These are phyloP conservation scores for Sturnus vulgaris DNA, from an alignment of 2,113 vertebrate genomes.

Conservation along the genomic window DNA sequence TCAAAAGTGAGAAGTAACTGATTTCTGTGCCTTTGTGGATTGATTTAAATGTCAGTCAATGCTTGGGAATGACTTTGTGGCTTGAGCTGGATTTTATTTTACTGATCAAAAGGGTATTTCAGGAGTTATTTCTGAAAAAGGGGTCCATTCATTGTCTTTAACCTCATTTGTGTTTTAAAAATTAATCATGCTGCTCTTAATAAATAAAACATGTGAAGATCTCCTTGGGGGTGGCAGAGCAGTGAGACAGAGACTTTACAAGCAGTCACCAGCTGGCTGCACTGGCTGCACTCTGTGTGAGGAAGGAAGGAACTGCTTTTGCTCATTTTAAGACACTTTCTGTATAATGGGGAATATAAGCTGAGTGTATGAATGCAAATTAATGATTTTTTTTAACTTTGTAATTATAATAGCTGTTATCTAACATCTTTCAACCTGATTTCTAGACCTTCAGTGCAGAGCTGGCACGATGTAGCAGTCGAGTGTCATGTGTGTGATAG, in stretches of 20 bases:
- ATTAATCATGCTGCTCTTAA: neutral
- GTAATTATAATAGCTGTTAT: neutral
- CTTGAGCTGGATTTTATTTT: neutral
- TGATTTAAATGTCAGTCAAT: neutral
- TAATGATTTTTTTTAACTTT: accelerated
- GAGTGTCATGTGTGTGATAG: neutral
- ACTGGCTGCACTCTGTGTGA: accelerated
- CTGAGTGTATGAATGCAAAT: neutral
- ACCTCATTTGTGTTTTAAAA: neutral
- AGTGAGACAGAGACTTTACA: neutral
- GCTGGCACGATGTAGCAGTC: neutral
- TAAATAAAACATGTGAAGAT: neutral
- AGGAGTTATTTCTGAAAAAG: neutral
- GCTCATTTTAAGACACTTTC: neutral
- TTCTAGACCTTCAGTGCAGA: neutral
- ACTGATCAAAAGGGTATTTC: neutral
- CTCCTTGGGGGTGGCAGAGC: neutral
- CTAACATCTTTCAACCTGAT: neutral
- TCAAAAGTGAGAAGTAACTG: neutral
- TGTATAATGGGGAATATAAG: neutral
- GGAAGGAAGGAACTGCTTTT: neutral
- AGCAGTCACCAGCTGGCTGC: neutral
- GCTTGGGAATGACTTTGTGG: neutral
- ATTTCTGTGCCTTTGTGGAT: neutral
- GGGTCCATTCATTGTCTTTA: neutral